These are phyloP conservation scores for Elachura formosa DNA, from an alignment of 2,113 vertebrate species.

Conservation along the genomic window DNA sequence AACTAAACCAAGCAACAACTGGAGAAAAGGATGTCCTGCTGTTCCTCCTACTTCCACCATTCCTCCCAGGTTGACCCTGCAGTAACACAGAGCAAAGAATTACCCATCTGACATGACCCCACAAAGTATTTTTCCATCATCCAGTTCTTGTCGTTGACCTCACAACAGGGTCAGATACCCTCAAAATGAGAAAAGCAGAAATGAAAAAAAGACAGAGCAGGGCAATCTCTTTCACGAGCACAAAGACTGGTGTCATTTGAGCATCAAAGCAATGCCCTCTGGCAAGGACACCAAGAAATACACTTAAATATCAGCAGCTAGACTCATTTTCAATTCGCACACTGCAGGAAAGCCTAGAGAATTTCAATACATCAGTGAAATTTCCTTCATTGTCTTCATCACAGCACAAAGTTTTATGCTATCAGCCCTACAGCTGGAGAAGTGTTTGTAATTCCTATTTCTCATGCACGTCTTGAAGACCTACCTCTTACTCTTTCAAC, in stretches of 20 bases:
- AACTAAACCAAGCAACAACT: background rate
- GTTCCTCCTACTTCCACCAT: background rate
- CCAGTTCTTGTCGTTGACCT: background rate
- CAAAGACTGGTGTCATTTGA: background rate
- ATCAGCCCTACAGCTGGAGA: background rate
- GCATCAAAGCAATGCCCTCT: background rate
- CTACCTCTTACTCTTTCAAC: background rate
- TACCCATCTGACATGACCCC: background rate
- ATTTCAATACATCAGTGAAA: background rate
- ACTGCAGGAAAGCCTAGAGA: background rate
- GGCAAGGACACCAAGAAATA: background rate
- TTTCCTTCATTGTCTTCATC: fast-evolving
- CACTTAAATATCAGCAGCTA: background rate
- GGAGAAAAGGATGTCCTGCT: background rate
- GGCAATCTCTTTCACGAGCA: background rate
- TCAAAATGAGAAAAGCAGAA: background rate
- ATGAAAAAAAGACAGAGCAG: background rate
- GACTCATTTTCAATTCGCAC: background rate
- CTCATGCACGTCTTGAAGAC: background rate
- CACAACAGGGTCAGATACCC: background rate
- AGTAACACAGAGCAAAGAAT: background rate
- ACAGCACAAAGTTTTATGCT: background rate
- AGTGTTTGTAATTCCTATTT: background rate
- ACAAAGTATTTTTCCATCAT: background rate
- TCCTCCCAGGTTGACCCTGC: background rate